phyloP scores from a whole-genome alignment of 2,797 vertebrate species.

The Podargus strigoides region DNA sequence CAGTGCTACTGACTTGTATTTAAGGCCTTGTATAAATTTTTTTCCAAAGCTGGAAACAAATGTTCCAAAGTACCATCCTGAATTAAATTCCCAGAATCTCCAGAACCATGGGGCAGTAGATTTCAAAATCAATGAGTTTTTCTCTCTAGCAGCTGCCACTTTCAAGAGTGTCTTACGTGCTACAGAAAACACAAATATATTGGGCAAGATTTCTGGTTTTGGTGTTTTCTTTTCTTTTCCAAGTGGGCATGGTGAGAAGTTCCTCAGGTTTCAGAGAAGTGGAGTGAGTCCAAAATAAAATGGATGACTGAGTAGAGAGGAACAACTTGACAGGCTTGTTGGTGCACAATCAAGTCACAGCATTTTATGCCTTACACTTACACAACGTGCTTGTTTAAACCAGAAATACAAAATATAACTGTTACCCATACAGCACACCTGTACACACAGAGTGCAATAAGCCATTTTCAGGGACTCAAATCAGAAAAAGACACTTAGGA shows the following conservation, averaged over 20 bases:
- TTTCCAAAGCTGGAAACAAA: neutral
- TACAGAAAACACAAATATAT: neutral
- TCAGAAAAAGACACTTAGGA: neutral
- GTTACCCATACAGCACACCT: neutral
- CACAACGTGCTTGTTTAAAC: neutral
- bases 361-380: neutral
- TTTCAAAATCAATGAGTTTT: neutral
- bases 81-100: neutral
- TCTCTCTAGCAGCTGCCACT: neutral
- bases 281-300: neutral
- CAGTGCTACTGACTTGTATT: neutral
- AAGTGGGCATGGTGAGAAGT: neutral
- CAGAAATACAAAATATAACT: neutral
- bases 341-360: neutral
- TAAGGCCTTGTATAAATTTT: neutral
- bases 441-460: neutral
- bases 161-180: neutral
- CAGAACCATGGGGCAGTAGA: neutral
- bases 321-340: neutral
- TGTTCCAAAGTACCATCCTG: neutral
- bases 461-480: neutral
- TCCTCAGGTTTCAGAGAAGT: constrained; percentile 1
- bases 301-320: neutral
- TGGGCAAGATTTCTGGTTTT: neutral
- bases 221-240: neutral